A percentile compares a stretch with the other conserved stretches of the same genome.
Conservation (phyloP, 2,113 vertebrate species). For the Anser brachyrhynchus region DNA sequence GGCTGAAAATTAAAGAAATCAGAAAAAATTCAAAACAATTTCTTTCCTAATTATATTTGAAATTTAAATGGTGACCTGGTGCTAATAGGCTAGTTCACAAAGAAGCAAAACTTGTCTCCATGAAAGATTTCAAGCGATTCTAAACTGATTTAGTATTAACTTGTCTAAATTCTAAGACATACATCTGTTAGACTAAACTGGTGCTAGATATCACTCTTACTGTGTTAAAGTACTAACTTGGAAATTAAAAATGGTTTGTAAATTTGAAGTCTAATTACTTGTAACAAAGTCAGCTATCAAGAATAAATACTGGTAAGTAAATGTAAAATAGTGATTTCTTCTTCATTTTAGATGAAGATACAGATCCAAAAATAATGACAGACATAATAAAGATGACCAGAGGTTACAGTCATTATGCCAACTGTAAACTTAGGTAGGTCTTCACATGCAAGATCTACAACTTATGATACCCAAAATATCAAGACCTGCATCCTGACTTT, state of each 20-base stretch:
- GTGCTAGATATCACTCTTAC: not conserved
- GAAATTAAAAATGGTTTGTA: not conserved
- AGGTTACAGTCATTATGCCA: not conserved
- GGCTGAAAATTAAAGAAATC: not conserved
- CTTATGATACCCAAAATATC: not conserved
- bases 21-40: not conserved
- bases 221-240: not conserved
- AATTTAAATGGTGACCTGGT: not conserved
- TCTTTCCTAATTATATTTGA: not conserved
- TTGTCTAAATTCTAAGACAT: not conserved
- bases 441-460: not conserved
- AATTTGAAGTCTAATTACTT: not conserved
- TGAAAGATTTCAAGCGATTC: not conserved
- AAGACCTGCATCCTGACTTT: not conserved
- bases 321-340: not conserved
- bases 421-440: not conserved
- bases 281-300: not conserved
- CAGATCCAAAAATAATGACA: not conserved
- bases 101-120: not conserved
- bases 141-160: not conserved
- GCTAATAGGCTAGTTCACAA: not conserved
- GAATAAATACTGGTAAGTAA: not conserved
- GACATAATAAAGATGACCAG: not conserved
- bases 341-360: not conserved
- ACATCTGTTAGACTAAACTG: not conserved